These are phyloP conservation scores for Melieria crassipennis DNA, from an alignment of 2,888 invertebrate species.

Conservation along the genomic window DNA sequence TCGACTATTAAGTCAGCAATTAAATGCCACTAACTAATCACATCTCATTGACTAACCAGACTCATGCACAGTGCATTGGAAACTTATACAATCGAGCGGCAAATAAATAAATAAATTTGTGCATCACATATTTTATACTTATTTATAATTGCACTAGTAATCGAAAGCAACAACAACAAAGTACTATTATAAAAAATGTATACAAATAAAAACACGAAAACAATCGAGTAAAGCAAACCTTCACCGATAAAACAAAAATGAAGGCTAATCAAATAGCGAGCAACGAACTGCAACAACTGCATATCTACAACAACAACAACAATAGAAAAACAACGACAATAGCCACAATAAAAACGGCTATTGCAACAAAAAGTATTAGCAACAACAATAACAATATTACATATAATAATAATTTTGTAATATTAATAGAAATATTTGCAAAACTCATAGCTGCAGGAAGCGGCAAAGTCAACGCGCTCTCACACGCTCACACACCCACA, in stretches of 20 bases:
- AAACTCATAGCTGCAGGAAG: no score
- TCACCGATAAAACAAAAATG: conserved; percentile 1
- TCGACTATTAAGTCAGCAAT: no score
- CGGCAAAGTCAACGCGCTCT: neutral
- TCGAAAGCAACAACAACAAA: no score
- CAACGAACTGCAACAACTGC: neutral
- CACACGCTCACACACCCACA: neutral
- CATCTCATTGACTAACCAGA: no score
- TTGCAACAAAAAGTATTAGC: neutral
- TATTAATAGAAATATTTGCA: no score
- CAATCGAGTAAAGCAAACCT: neutral
- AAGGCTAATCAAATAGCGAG: neutral
- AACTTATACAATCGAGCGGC: no score
- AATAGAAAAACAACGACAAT: neutral
- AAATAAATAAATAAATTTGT: no score
- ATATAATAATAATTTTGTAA: neutral
- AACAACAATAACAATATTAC: neutral
- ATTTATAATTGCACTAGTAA: no score
- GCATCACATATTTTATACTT: no score
- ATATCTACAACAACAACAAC: neutral
- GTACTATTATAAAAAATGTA: neutral
- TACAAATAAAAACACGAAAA: neutral
- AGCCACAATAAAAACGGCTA: neutral
- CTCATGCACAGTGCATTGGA: no score
- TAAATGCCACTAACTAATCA: no score